Evolutionary conservation across 2,113 vertebrate species (phyloP).

Genomic region (Apaloderma vittatum): DNA sequence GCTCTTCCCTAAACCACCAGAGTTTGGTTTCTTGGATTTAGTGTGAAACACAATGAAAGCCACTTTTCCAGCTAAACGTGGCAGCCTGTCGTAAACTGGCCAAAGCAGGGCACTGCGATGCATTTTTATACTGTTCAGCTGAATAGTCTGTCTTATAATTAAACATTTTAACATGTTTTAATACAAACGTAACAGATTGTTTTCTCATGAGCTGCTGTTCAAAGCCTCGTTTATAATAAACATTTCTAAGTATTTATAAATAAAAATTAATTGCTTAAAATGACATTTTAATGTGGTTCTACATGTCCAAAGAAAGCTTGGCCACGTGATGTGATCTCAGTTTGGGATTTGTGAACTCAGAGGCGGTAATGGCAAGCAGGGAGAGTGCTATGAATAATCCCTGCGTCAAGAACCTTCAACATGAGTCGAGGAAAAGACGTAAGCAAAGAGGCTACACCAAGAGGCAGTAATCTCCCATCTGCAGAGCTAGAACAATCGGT

Average conservation of each 20-base stretch:
- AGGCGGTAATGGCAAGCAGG: background rate
- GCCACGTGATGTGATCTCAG: background rate
- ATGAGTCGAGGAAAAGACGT: background rate
- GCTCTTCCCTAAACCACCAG: background rate
- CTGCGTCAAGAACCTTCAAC: background rate
- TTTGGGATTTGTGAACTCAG: background rate
- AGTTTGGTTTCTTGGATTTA: background rate
- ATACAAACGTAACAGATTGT: slow-evolving; percentile 64
- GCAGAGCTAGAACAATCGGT: background rate
- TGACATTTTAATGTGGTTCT: slow-evolving; percentile 58
- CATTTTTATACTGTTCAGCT: slow-evolving; percentile 25
- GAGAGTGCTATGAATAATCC: background rate
- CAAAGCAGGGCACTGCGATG: background rate
- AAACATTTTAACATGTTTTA: slow-evolving; percentile 70
- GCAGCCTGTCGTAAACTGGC: background rate
- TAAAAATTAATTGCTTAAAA: slow-evolving; percentile 76
- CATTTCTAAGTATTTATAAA: slow-evolving; percentile 75
- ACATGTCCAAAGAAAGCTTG: background rate
- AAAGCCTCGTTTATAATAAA: slow-evolving; percentile 69
- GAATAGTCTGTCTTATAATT: slow-evolving; percentile 60
- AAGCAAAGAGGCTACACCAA: background rate
- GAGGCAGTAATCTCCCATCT: background rate
- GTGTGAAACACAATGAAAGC: background rate
- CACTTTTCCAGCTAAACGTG: background rate
- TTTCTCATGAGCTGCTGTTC: slow-evolving; percentile 63